A percentile compares a stretch with the other conserved stretches of the same genome.
These are phyloP conservation scores for Pipra filicauda DNA, from an alignment of 2,113 vertebrate genomes.

Conservation along the genomic window DNA sequence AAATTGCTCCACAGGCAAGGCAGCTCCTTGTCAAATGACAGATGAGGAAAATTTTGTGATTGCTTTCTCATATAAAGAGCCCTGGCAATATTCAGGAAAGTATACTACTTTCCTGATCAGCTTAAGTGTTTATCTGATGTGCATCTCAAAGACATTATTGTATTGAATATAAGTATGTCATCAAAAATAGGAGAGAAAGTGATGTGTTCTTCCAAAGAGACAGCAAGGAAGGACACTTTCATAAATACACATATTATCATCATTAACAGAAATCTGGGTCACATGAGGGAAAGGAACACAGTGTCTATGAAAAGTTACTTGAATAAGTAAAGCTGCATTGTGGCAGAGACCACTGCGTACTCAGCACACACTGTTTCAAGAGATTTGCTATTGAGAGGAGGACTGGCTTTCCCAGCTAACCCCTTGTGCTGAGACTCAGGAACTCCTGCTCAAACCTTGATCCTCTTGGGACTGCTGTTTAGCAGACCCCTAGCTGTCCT, in stretches of 20 bases:
- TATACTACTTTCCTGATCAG: neutral
- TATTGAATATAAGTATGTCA: neutral
- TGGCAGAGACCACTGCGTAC: neutral
- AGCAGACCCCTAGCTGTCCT: neutral
- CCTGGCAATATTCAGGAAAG: neutral
- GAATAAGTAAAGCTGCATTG: neutral
- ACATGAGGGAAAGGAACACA: slow-evolving; percentile 14
- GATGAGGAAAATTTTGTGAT: neutral
- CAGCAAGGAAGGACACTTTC: neutral
- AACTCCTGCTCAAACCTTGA: neutral
- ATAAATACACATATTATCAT: slow-evolving; percentile 21
- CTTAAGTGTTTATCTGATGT: slow-evolving; percentile 17
- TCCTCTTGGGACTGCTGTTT: neutral
- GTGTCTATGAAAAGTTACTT: slow-evolving; percentile 2
- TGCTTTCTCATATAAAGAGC: neutral
- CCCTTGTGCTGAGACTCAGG: neutral
- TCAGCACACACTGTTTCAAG: neutral
- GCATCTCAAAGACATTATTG: slow-evolving; percentile 38
- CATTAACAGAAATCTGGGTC: slow-evolving; percentile 27
- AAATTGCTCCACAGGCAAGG: neutral
- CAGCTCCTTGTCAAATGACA: neutral
- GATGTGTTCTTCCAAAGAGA: neutral
- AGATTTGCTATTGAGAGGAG: neutral
- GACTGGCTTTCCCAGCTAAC: neutral
- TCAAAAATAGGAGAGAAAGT: neutral